Base-by-base conservation (phyloP, 2,113 vertebrate genomes). In the Enhydra lutris region DNA sequence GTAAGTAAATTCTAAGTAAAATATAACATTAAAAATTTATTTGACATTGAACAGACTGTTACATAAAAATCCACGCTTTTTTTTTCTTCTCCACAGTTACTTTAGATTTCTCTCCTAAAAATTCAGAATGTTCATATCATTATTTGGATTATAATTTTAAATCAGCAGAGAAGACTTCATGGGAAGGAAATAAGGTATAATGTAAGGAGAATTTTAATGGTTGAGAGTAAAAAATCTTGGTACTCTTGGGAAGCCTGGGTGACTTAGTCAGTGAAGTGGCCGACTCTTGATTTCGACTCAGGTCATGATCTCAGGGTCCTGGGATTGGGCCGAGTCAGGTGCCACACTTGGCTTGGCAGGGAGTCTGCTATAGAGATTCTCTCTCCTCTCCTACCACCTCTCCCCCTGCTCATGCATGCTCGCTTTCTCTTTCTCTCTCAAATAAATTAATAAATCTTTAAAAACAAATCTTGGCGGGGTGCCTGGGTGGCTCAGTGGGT, bases 181-280 rank as follows among this genome's bases (percentile, higher is more conserved):
- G 96, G 97, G 57, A 98, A n/a, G 91, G 89, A 91, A 97, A 34
- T 86, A 97, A 98, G 98, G 98, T 98, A 90, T 9, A 88, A 42
- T 98, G 65, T 4, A 79, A 69, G 69, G 0, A 78, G 6, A 45
- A 39, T 39, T 18, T 21, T 34, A 85, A 39, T 52, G 4, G 12
- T 92, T 63, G 18, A 31, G 23, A 15, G n/a, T 73, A 36, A 74
- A 74, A 92, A 20, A 12, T 18, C 45, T 90, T 90, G 26, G 24
- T 95, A 93, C 17, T 57, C 88, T 90, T 80, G 67, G 34, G 34
- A 69, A n/a, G 67, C 34, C 67, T 69, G 15, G 4, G 34, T n/a
- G 17, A 34, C 67, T 69, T 8, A 69, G 34, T 69, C 34, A 69
- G 7, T 69, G 18, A 69, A n/a, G 67, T n/a, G 34, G 67, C 17